Conservation (phyloP, 2,113 vertebrate species). For the Notarius lentiginosus region DNA sequence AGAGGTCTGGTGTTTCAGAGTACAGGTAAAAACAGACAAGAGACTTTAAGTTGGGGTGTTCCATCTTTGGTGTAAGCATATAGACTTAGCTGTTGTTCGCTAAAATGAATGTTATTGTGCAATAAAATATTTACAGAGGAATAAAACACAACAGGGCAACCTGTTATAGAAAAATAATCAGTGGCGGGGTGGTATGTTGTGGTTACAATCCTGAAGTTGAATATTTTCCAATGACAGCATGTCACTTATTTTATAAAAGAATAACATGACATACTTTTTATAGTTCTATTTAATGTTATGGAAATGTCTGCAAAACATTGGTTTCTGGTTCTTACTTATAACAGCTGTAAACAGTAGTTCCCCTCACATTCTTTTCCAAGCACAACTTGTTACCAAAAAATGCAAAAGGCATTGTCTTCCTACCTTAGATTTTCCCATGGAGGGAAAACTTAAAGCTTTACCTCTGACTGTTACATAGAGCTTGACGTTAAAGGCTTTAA, state of each 20-base stretch:
- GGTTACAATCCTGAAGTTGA: background rate
- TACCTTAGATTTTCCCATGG: background rate
- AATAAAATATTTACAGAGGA: background rate
- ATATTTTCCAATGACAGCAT: background rate
- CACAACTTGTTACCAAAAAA: background rate
- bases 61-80: background rate
- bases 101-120: background rate
- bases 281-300: background rate
- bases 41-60: background rate
- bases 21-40: slow-evolving; percentile 67
- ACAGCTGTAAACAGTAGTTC: background rate
- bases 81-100: background rate
- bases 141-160: background rate
- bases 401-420: background rate
- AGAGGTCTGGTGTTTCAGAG: slow-evolving; percentile 54
- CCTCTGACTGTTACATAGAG: background rate
- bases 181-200: background rate
- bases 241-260: background rate
- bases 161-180: background rate
- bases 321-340: background rate
- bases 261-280: background rate
- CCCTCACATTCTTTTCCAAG: background rate
- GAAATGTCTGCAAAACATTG: background rate
- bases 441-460: background rate
- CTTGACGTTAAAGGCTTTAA: background rate